phyloP scores from a whole-genome alignment of 92 coral and sea anemone species.

The Phenganax subtilis region DNA sequence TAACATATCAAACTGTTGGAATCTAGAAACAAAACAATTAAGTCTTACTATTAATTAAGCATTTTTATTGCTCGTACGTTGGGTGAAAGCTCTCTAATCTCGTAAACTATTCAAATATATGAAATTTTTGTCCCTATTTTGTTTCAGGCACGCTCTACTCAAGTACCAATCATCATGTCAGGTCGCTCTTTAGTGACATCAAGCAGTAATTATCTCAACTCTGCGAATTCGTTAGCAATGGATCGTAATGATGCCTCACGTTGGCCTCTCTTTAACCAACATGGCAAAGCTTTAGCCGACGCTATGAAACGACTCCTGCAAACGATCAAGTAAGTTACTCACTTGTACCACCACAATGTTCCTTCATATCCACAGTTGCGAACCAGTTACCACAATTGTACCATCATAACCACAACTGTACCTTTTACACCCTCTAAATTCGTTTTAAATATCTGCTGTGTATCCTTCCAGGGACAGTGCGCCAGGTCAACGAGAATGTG shows the following conservation, averaged over 20 bases:
- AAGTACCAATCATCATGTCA: slow-evolving; percentile 95
- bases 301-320: slow-evolving; percentile 92
- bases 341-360: not conserved
- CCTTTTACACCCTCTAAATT: not conserved
- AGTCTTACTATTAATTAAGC: not conserved
- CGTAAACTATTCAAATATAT: not conserved
- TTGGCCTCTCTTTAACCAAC: slow-evolving; percentile 81
- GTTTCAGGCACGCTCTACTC: slow-evolving; percentile 92
- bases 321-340: slow-evolving; percentile 76
- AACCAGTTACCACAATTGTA: not conserved
- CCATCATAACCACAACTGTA: not conserved
- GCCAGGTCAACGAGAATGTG: slow-evolving; percentile 98
- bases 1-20: no score
- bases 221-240: slow-evolving; percentile 79
- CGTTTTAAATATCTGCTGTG: not conserved
- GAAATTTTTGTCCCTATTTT: not conserved
- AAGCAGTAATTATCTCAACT: slow-evolving; percentile 79
- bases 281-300: slow-evolving; percentile 89
- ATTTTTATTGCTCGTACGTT: not conserved
- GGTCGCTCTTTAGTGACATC: slow-evolving; percentile 92
- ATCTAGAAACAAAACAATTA: no score
- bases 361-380: not conserved
- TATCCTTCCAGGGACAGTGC: slow-evolving; percentile 76
- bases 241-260: slow-evolving; percentile 73
- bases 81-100: not conserved